Base-by-base conservation (phyloP, 2,888 invertebrate genomes). In the Tetranychus piercei region DNA sequence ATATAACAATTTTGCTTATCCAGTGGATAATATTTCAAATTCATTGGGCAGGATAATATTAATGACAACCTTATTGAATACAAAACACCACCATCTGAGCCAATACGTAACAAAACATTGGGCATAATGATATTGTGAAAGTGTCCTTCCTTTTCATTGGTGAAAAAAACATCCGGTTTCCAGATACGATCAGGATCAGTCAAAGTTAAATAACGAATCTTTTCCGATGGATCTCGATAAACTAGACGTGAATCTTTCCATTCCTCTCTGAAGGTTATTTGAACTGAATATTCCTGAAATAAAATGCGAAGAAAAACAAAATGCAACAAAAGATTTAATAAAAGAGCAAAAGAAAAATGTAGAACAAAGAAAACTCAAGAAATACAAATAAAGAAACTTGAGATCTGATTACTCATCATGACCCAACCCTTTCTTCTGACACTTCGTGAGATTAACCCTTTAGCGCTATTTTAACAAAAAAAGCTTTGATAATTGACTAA, bases 131-230 rank as follows among this genome's bases (percentile, higher is more conserved):
- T 94, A 83, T 94, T 91, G 85, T 95, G 94, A 22, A 84, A 82
- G 83, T 94, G 94, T 74, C 95, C 96, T 82, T 93, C 92, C 83
- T 96, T 96, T 85, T 96, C 96, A 82, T 96, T 96, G 75, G 94
- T 91, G 85, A 95, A 95, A 87, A 95, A 96, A 79, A 95, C 86
- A 86, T 97, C 96, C 64, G 96, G 96, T 90, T 95, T 94, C 96
- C 96, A 97, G 76, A 96, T 92, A 80, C 92, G 88, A 84, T 91
- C 91, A 75, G 94, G 91, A 84, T 95, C 94, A 74, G 94, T 92
- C 81, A 94, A 86, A 75, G 94, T 93, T 78, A 94, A 86, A 85
- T 94, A 94, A 84, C 76, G 76, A 22, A 80, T 78, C 70, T 78
- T 78, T 66, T 80, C 80, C 18, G 74, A 67, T 65, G 77, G 75